Evolutionary conservation across 2,113 vertebrate species (phyloP), one percentile per base, ranked within the genome.

Genomic region (Epinephelus lanceolatus): DNA sequence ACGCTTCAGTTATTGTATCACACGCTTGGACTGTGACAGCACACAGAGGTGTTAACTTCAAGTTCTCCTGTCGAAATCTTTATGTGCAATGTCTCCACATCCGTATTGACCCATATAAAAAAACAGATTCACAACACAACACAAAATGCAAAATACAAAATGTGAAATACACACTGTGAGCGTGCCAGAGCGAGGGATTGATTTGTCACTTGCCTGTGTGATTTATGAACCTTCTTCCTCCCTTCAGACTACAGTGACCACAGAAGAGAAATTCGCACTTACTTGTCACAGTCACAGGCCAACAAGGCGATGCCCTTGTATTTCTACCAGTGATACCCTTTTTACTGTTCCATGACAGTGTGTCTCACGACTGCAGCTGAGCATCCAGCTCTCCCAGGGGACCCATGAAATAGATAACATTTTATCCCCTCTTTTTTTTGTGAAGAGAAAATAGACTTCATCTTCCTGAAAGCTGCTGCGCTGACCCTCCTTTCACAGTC

Each of bases 161-260:
- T 68, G 53, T 68, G 62, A 83, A 78, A 83, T 70, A 66, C 13
- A 86, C 62, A 56, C 33, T 53, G 53, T 17, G 60, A 47, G 19
- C 12, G 27, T 30, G 56, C 21, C 59, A 51, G 56, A 57, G 47
- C 4, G 53, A 61, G n/a, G 42, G 8, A 72, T 76, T 56, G 33
- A 90, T 89, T 78, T 78, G 73, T 90, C 71, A 56, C 72, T 62
- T 75, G n/a, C 70, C 67, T 51, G 47, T 56, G 70, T 88, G 86
- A 93, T 91, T 89, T 88, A 92, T 89, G 83, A 83, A 68, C 19
- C 9, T 13, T 61, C 77, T 7, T 67, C 55, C 42, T 51, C 71
- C 79, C 23, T 72, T 73, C 67, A 86, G 70, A 86, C 71, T 51
- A 60, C 81, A 47, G 70, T 53, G 68, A 81, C 45, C 67, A 81